phyloP scores from a whole-genome alignment of 1,140 invertebrate genomes.

The Lucilia sericata region DNA sequence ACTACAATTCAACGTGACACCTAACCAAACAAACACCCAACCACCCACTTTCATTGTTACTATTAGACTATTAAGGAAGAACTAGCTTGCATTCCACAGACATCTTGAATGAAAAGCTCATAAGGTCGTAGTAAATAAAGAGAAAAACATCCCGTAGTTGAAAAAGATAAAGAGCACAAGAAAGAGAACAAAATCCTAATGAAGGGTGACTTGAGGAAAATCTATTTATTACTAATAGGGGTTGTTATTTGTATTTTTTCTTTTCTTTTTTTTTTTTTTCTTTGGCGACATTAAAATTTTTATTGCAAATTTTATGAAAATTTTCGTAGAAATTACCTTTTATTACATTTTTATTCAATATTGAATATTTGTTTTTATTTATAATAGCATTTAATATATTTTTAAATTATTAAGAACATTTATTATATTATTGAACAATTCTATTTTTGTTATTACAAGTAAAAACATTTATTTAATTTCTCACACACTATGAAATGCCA shows the following conservation, averaged over 20 bases:
- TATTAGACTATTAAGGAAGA: no score
- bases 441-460: not conserved
- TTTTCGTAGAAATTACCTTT: not conserved
- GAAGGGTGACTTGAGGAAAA: slow-evolving; percentile 23
- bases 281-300: not conserved
- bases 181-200: not conserved
- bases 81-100: not conserved
- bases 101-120: slow-evolving; percentile 35
- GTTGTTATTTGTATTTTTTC: not conserved
- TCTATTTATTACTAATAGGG: slow-evolving; percentile 23
- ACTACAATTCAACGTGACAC: no score
- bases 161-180: not conserved
- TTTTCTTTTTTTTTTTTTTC: not conserved
- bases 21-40: not conserved
- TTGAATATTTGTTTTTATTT: not conserved
- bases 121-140: not conserved
- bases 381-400: not conserved
- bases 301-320: slow-evolving; percentile 3
- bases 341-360: not conserved
- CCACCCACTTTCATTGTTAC: no score
- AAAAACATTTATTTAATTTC: not conserved
- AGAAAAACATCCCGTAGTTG: not conserved
- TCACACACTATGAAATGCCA: not conserved
- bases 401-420: not conserved
- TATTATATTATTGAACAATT: not conserved